Base-by-base conservation (phyloP, 1,140 invertebrate species). In the Sesamia nonagrioides region DNA sequence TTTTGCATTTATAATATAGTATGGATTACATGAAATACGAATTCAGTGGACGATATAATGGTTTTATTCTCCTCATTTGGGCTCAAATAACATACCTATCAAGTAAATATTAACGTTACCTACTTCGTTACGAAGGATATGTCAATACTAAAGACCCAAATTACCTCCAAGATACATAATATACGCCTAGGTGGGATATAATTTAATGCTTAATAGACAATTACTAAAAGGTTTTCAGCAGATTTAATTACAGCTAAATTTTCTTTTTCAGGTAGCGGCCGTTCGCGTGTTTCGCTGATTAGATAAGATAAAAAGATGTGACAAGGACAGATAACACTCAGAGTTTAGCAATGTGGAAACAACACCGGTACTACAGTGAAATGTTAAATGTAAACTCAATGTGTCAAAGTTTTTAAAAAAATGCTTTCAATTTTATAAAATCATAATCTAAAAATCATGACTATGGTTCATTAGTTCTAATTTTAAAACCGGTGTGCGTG, bases 271-370 rank as follows among this genome's bases (percentile, higher is more conserved):
- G 79, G 79, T 80, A 77, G 0, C 45, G 61, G 11, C 13, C 63
- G 21, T 33, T 68, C 40, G 61, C 61, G 63, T 71, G 27, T 27
- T 27, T 33, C 6, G 33, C 79, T 54, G 73, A 80, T 76, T 50
- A 80, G 79, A 80, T 80, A 66, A 77, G 79, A 80, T 72, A 69
- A 77, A 66, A 68, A 80, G 66, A 60, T 71, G 73, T 56, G 66
- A 72, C 79, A 72, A 77, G 79, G 74, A 63, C 61, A 45, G 48
- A 77, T 66, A 45, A 18, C 66, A 40, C 33, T 45, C 45, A 61
- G 15, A 61, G 13, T 27, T 54, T 42, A 35, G 50, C 68, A n/a
- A 50, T 54, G 50, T 61, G 56, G 48, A 68, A 66, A 69, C 45
- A 69, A 50, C 11, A 6, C 13, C 42, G 18, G 50, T 48, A 21